Evolutionary conservation across 2,113 vertebrate species (phyloP), one percentile per base, ranked within the genome.

Genomic region (Macroglossus sobrinus): DNA sequence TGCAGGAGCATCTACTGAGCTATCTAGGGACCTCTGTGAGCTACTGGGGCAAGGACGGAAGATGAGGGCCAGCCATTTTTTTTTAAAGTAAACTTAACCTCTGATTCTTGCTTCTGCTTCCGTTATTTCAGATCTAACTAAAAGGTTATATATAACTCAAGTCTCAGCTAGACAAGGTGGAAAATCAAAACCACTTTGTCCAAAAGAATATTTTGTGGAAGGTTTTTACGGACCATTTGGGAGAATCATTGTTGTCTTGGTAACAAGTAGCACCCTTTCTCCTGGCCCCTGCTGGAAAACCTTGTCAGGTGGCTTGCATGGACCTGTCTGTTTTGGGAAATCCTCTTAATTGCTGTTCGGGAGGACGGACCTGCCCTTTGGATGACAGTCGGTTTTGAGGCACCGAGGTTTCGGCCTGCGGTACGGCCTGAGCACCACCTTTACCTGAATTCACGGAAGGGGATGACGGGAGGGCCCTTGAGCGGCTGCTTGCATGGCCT

Each of bases 1-100:
- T 95, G 93, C 86, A 45, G 81, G 94, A 97, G 90, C 76, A 93
- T 97, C 86, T 64, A 35, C 38, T 64, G 87, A 96, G 89, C 69
- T 93, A 95, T 92, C 72, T 2, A 43, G 94, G 81, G 96, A 93
- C 64, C 76, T 80, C 57, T 84, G 4, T 84, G 84, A 33, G 35
- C 86, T 96, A 26, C 47, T 87, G 33, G 84, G 95, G 50, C 59
- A 91, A 84, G 59, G 15, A 88, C 66, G 18, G 50, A 79, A 93
- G 74, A 64, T 0, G 94, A 96, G 22, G 79, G 22, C 30, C 79
- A 72, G 47, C 26, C 12, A 45, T 9, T 5, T 57, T 78, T 33
- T 22, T 63, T 75, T 40, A 0, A 80, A 50, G 53, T 76, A 59
- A 35, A 2, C 30, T 95, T 85, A 96, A 61, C 68, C 22, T 89